Evolutionary conservation across 64 coral and sea anemone genomes (phyloP).

Genomic region (Anthopleura sola): DNA sequence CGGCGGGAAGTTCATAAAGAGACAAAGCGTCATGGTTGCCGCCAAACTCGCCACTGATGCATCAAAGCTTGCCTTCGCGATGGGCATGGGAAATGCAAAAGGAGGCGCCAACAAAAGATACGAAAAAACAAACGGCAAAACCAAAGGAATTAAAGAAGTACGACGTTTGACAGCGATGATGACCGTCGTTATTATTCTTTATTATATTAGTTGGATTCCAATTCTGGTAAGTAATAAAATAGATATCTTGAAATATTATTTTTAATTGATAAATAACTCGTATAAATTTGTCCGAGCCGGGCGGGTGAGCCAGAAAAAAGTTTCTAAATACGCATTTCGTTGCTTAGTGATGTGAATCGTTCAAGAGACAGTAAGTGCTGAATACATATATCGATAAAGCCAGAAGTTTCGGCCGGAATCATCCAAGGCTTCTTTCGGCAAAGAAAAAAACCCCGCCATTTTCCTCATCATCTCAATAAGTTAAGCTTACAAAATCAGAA

Average conservation of each 20-base stretch:
- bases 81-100: background rate
- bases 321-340: too few relatives aligned
- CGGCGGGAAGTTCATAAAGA: conserved; percentile 59
- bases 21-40: conserved; percentile 55
- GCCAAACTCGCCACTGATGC: conserved; percentile 12
- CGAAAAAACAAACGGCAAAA: conserved; percentile 7
- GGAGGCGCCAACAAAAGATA: background rate
- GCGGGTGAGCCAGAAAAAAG: background rate
- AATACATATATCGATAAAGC: too few relatives aligned
- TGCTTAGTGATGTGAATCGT: too few relatives aligned
- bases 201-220: conserved; percentile 94
- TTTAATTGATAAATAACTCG: background rate
- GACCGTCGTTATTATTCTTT: conserved; percentile 68
- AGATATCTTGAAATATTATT: background rate
- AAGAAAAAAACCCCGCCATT: too few relatives aligned
- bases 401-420: too few relatives aligned
- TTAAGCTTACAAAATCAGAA: too few relatives aligned
- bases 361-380: too few relatives aligned
- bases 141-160: conserved; percentile 58
- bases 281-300: background rate
- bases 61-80: conserved; percentile 6
- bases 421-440: too few relatives aligned
- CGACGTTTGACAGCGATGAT: conserved; percentile 61
- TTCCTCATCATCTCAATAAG: too few relatives aligned
- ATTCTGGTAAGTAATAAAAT: conserved; percentile 71